Base-by-base conservation (phyloP, 2,888 invertebrate species). In the Venusia cambrica region DNA sequence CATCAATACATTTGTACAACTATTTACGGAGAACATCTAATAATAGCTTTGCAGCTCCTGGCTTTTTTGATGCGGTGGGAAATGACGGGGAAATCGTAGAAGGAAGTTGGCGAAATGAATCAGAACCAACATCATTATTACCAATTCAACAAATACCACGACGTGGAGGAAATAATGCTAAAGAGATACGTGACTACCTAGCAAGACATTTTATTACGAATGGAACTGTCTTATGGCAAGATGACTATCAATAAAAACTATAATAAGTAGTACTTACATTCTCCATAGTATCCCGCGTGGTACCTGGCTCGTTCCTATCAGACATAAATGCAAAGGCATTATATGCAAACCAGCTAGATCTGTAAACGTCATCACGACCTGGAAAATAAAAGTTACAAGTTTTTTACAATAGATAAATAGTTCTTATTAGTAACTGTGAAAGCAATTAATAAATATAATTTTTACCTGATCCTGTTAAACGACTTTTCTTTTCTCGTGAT, bases 61-160 rank as follows among this genome's bases (percentile, higher is more conserved):
- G 25, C n/a, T 15, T 40, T 13, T 50, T 53, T 44, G 51, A 51
- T 50, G 42, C 17, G n/a, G 25, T 48, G 34, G 38, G 18, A 10
- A 43, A 51, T 39, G 51, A n/a, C n/a, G n/a, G 49, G 38, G 39
- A 51, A 15, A 15, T 54, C 40, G 20, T 53, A 26, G 44, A 20
- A 33, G 51, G 53, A 51, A 53, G 33, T 35, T 57, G 57, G 57
- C 43, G 51, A 54, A 48, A 29, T 29, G 53, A 54, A 49, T 38
- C 27, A 24, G 17, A 43, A 44, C 26, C 45, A 38, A 7, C 8
- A 45, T 40, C 49, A 37, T 38, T 56, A 48, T 41, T 17, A 42
- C 54, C 54, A 30, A 42, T 54, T 4, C 35, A 16, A 14, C 38
- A 9, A 30, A 37, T 50, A 47, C 47, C 56, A 51, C 17, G 51